phyloP scores from a whole-genome alignment of 1,140 invertebrate genomes.

The Arion vulgaris region DNA sequence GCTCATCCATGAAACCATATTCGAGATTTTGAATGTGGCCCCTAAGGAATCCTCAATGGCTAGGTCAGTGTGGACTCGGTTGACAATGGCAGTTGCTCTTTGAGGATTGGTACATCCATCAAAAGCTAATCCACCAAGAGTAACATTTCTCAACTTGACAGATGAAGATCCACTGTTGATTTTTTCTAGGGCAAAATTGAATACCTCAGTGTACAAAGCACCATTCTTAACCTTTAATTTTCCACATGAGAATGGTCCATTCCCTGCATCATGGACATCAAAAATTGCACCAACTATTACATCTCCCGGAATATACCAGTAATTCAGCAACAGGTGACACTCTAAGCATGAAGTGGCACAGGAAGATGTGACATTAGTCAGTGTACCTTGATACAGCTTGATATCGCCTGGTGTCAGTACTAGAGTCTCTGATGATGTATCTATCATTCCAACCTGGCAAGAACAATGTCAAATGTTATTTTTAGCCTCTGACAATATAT shows the following conservation, averaged over 20 bases:
- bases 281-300: slow-evolving; percentile 65
- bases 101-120: slow-evolving; percentile 62
- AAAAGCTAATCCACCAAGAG: slow-evolving; percentile 75
- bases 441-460: slow-evolving; percentile 57
- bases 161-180: slow-evolving; percentile 61
- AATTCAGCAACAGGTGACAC: slow-evolving; percentile 62
- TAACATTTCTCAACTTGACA: slow-evolving; percentile 75
- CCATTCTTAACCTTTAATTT: slow-evolving; percentile 54
- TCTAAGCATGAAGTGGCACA: slow-evolving; percentile 59
- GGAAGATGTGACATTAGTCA: slow-evolving; percentile 34
- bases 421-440: slow-evolving; percentile 41
- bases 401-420: not conserved
- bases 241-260: slow-evolving; percentile 58
- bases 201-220: slow-evolving; percentile 65
- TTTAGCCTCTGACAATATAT: too few relatives aligned
- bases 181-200: slow-evolving; percentile 61
- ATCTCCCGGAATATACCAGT: slow-evolving; percentile 58
- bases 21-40: slow-evolving; percentile 31
- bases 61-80: slow-evolving; percentile 46
- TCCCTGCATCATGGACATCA: slow-evolving; percentile 62
- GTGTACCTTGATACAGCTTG: slow-evolving; percentile 17
- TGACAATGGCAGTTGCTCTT: slow-evolving; percentile 55
- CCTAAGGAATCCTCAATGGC: slow-evolving; percentile 11
- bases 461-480: slow-evolving; percentile 3
- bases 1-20: slow-evolving; percentile 58